Evolutionary conservation across 2,113 vertebrate species (phyloP).

Genomic region (Tiliqua scincoides): DNA sequence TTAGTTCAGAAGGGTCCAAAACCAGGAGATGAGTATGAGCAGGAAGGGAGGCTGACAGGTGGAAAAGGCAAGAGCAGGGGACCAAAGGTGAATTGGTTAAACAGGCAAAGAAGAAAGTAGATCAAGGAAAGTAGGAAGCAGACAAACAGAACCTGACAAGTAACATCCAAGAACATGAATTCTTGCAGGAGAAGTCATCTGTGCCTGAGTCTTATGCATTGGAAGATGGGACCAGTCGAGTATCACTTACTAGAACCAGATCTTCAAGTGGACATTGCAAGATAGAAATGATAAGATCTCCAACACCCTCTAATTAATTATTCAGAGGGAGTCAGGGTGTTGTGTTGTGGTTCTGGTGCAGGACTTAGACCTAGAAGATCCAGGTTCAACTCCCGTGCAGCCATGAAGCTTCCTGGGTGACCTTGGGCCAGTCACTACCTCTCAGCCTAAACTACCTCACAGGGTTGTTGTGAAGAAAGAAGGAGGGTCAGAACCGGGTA

Average conservation of each 20-base stretch:
- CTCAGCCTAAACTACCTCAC: no score
- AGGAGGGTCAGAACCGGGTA: no score
- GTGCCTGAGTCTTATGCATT: neutral
- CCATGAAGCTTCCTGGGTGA: no score
- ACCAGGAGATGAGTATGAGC: neutral
- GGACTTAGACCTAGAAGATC: no score
- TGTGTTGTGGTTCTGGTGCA: no score
- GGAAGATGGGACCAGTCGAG: neutral
- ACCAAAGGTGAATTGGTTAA: neutral
- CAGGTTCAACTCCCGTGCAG: no score
- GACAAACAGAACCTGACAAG: neutral
- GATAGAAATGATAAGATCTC: neutral
- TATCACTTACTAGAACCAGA: neutral
- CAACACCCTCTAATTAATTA: neutral
- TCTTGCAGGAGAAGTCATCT: neutral
- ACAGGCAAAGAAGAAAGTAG: neutral
- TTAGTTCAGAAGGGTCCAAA: neutral
- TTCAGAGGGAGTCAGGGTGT: neutral
- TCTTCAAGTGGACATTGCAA: neutral
- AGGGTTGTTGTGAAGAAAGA: no score
- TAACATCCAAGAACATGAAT: neutral
- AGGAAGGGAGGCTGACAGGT: no score
- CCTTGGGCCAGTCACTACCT: no score
- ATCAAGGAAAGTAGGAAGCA: neutral
- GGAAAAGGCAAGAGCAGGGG: neutral